A percentile compares a stretch with the other conserved stretches of the same genome.
Conservation (phyloP, 23 tunicate species). For the Ciona savignyi region DNA sequence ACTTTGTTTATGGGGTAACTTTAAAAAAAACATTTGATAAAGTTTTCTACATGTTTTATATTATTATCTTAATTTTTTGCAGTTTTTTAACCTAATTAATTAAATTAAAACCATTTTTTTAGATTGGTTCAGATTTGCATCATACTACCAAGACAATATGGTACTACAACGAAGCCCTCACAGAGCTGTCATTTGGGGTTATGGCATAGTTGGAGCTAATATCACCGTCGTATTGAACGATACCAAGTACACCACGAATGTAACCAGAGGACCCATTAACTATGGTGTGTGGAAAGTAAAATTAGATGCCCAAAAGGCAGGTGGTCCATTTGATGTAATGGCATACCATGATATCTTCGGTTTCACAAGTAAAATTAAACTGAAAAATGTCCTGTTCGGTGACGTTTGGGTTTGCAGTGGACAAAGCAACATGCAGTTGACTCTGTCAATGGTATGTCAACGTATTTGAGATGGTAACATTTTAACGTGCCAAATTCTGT, state of each 20-base stretch:
- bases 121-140: constrained; percentile 29
- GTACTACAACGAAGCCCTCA: constrained; percentile 62
- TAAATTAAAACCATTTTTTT: no score
- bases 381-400: constrained; percentile 72
- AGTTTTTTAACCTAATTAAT: no score
- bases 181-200: constrained; percentile 58
- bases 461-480: no score
- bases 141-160: constrained; percentile 64
- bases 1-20: no score
- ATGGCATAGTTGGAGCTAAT: constrained; percentile 42
- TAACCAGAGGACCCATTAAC: constrained; percentile 28
- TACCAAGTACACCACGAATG: constrained; percentile 40
- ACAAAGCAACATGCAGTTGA: constrained; percentile 82
- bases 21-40: no score
- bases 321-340: constrained; percentile 41
- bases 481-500: no score
- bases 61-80: no score
- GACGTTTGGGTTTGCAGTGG: constrained; percentile 82
- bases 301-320: constrained; percentile 48
- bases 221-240: constrained; percentile 20
- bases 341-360: constrained; percentile 66
- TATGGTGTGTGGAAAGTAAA: constrained; percentile 46
- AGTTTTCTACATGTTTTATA: no score
- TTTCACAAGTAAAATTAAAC: constrained; percentile 32
- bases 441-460: constrained; percentile 68